These are phyloP conservation scores for Lacanobia oleracea DNA, from an alignment of 2,888 invertebrate species.

Conservation along the genomic window DNA sequence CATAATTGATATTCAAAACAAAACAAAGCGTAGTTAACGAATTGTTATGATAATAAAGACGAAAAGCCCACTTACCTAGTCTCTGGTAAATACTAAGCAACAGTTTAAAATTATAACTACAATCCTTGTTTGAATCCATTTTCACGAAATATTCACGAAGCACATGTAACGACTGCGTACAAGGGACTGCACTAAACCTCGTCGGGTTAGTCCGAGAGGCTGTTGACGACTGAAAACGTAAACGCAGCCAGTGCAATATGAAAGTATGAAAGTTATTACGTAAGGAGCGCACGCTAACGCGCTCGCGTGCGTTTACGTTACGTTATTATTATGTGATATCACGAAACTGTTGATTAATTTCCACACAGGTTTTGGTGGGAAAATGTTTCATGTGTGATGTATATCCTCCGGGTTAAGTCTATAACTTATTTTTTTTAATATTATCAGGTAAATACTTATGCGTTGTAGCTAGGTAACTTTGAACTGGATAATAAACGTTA, in stretches of 20 bases:
- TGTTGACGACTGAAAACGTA: constrained; percentile 64
- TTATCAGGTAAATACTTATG: too few species aligned
- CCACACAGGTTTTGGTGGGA: constrained; percentile 28
- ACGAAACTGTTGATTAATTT: constrained; percentile 55
- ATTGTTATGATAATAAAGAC: constrained; percentile 1
- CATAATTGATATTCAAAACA: constrained; percentile 4
- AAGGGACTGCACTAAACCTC: constrained; percentile 28
- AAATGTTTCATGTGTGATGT: constrained; percentile 12
- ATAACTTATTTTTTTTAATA: too few species aligned
- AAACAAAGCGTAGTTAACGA: not conserved
- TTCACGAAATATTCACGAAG: constrained; percentile 15
- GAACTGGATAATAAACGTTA: not conserved
- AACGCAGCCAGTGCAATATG: constrained; percentile 64
- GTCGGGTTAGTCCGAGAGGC: constrained; percentile 60
- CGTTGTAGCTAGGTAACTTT: not conserved
- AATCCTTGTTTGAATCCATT: constrained; percentile 62
- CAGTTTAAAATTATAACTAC: constrained; percentile 66
- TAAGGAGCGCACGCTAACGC: constrained; percentile 61
- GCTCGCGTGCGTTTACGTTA: constrained; percentile 66
- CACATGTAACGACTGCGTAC: constrained; percentile 34
- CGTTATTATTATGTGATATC: constrained; percentile 60
- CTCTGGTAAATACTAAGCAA: constrained; percentile 65
- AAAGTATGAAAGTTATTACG: constrained; percentile 68
- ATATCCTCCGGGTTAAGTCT: not conserved
- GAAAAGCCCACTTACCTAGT: constrained; percentile 56